Conservation (phyloP, 2,888 invertebrate species). For the Empis stercorea region DNA sequence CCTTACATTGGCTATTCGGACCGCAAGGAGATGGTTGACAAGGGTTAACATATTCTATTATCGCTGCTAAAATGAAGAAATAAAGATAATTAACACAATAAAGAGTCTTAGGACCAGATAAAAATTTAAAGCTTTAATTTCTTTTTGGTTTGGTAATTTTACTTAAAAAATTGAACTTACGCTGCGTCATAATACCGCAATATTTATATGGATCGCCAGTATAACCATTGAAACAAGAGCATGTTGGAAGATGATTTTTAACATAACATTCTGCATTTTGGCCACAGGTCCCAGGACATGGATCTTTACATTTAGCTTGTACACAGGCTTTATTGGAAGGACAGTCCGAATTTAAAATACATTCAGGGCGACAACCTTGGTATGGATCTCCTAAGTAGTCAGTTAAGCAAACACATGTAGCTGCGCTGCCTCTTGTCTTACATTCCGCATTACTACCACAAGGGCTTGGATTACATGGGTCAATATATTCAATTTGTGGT, state of each 20-base stretch:
- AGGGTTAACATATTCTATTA: slow-evolving; percentile 35
- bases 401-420: slow-evolving; percentile 55
- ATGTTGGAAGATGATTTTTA: slow-evolving; percentile 55
- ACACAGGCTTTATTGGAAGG: slow-evolving; percentile 58
- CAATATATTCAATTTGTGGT: slow-evolving; percentile 36
- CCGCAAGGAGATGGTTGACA: slow-evolving; percentile 54
- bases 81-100: too few species aligned
- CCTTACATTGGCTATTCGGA: slow-evolving; percentile 50
- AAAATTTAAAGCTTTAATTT: too few species aligned
- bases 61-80: slow-evolving; percentile 21
- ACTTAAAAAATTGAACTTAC: too few species aligned
- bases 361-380: slow-evolving; percentile 62
- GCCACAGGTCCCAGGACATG: slow-evolving; percentile 67
- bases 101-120: too few species aligned
- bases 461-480: slow-evolving; percentile 49
- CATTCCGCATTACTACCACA: slow-evolving; percentile 62
- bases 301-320: slow-evolving; percentile 61
- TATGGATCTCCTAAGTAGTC: slow-evolving; percentile 69
- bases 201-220: slow-evolving; percentile 61
- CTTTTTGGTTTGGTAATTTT: too few species aligned
- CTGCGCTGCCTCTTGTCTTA: slow-evolving; percentile 47
- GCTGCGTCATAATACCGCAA: slow-evolving; percentile 40
- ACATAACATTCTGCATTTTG: slow-evolving; percentile 61
- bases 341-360: slow-evolving; percentile 59
- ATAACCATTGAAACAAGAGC: slow-evolving; percentile 55